Base-by-base conservation (phyloP, 2,113 vertebrate species). In the Holacanthus passer region DNA sequence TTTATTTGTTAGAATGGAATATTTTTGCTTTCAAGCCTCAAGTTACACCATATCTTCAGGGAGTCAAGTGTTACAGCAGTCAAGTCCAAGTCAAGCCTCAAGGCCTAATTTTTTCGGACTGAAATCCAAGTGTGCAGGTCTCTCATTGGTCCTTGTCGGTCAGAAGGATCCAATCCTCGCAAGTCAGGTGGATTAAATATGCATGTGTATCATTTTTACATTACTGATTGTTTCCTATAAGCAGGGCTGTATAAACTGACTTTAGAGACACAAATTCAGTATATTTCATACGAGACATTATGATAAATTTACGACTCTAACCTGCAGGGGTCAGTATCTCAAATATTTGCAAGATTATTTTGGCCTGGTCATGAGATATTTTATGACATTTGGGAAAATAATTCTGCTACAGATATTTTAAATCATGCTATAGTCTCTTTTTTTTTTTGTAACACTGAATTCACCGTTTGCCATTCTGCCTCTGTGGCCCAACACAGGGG, bases 401-500 rank as follows among this genome's bases (percentile, higher is more conserved):
- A 48, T 27, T 69, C 17, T 78, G 43, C 41, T 60, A 7, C 5
- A 7, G 29, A 29, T 7, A 6, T 13, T 67, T 39, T 9, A 24
- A 62, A 50, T 24, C 19, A 73, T 16, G 7, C 14, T 19, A n/a
- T 32, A 31, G 3, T 5, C 29, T 5, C 45, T 2, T 22, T 39
- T 6, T 27, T 20, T 77, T 58, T 60, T 16, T 45, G 11, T 59
- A n/a, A 47, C 3, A 45, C 5, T 52, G 31, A 29, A 5, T 41
- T 67, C 9, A 11, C 4, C 50, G 55, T 64, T 55, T 43, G 45
- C 20, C n/a, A 50, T 48, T 47, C 24, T 58, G 12, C 45, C 35
- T 62, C 72, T 74, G 62, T 47, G 45, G 45, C 14, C 31, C 50
- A 22, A 65, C 64, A 69, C 7, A n/a, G 8, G 11, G 37, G 45